A percentile compares a stretch with the other conserved stretches of the same genome.
Conservation (phyloP, 1,140 invertebrate species). For the Camponotus vicinus region DNA sequence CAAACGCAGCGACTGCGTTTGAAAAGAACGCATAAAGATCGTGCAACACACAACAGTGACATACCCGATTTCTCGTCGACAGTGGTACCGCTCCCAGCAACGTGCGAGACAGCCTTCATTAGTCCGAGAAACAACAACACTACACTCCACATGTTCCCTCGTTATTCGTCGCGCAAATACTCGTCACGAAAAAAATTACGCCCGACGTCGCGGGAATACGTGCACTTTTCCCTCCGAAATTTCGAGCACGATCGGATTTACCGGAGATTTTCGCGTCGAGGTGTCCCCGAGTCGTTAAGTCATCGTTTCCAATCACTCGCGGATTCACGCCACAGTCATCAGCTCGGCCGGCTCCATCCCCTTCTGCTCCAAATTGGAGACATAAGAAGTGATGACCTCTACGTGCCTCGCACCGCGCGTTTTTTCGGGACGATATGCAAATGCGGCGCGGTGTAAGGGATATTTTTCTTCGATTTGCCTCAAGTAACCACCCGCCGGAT, state of each 20-base stretch:
- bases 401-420: not conserved
- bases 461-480: constrained; percentile 18
- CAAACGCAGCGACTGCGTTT: not conserved
- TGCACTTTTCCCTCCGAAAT: not conserved
- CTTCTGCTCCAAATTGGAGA: not conserved
- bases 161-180: constrained; percentile 60
- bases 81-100: constrained; percentile 65
- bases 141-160: constrained; percentile 83
- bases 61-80: constrained; percentile 74
- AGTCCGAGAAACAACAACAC: constrained; percentile 81
- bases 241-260: not conserved
- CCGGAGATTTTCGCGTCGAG: not conserved
- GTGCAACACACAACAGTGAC: constrained; percentile 23
- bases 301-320: constrained; percentile 44
- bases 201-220: constrained; percentile 21
- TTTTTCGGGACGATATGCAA: not conserved
- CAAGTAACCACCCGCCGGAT: not conserved
- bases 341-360: constrained; percentile 6
- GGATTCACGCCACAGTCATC: constrained; percentile 33
- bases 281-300: constrained; percentile 32
- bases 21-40: not conserved
- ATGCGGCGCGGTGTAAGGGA: not conserved
- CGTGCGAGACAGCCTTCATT: constrained; percentile 75
- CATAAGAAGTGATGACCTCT: not conserved
- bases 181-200: constrained; percentile 48